These are phyloP conservation scores for Argyresthia goedartella DNA, from an alignment of 2,888 invertebrate species.

Conservation along the genomic window DNA sequence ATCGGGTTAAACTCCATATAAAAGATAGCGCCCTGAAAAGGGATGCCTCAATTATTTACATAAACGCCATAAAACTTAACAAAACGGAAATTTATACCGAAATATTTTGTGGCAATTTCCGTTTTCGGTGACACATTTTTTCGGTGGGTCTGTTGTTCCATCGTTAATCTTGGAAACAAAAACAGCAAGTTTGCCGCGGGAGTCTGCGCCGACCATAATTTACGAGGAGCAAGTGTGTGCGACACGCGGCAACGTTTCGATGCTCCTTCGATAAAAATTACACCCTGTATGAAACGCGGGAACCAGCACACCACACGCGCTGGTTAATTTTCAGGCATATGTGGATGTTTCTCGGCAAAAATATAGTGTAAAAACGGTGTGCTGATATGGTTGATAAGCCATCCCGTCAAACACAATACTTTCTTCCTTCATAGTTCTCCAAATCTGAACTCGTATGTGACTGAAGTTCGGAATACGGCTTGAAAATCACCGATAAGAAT, in stretches of 20 bases:
- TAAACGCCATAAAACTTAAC: conserved; percentile 45
- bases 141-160: conserved; percentile 53
- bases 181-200: conserved; percentile 53
- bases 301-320: no score
- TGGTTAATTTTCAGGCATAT: no score
- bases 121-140: conserved; percentile 62
- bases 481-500: no score
- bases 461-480: no score
- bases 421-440: no score
- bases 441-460: no score
- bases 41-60: conserved; percentile 43
- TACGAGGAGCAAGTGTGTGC: conserved; percentile 16
- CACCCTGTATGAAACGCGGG: background rate
- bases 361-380: no score
- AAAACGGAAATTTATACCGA: conserved; percentile 53
- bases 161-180: conserved; percentile 68
- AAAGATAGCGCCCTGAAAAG: conserved; percentile 33
- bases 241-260: conserved; percentile 37
- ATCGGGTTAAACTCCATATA: background rate
- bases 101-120: conserved; percentile 56
- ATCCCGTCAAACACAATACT: no score
- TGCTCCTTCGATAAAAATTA: conserved; percentile 11
- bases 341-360: no score
- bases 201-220: conserved; percentile 28
- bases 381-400: no score